Base-by-base conservation (phyloP, 2,888 invertebrate species). In the Heliconius ismenius region DNA sequence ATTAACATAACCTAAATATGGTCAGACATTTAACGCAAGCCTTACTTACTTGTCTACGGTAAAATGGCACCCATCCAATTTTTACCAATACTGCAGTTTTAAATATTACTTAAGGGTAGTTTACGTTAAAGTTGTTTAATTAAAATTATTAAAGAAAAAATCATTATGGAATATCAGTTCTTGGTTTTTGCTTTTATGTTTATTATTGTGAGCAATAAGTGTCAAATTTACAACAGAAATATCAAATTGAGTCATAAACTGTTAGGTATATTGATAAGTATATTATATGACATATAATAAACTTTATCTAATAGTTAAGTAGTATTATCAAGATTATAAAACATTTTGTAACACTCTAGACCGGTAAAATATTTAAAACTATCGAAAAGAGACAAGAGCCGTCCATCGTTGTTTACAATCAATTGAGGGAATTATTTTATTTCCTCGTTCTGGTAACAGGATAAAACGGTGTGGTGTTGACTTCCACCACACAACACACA, bases 1-100 rank as follows among this genome's bases (percentile, higher is more conserved):
- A 73, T 62, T 43, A 73, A 21, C 58, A 70, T 70, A 70, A 73
- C 73, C 73, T 63, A 39, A 73, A 73, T 73, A 73, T 73, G 73
- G 62, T 63, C 62, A 36, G 62, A 73, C 62, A 73, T 73, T 73
- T 63, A 73, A 73, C 49, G 62, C 39, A 43, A 73, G 62, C 39
- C 26, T 67, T n/a, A 54, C 26, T 67, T n/a, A 54, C 36, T 62
- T 36, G 62, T 39, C 28, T 73, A 43, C 43, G 43, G 73, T 26
- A 26, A 32, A 21, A 13, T 73, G 73, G 63, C 73, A 39, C 13
- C 28, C 28, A 26, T 43, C 28, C 43, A 73, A 13, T 26, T 63
- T 73, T 73, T 18, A 18, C 62, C 73, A 39, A 73, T 39, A 43
- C 39, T 43, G 43, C 62, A 43, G 10, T 70, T 58, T 54, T 10